Percentiles rank a stretch among this genome's conserved stretches.
These are phyloP conservation scores for Neopipo cinnamomea DNA, from an alignment of 2,113 vertebrate genomes.

Conservation along the genomic window DNA sequence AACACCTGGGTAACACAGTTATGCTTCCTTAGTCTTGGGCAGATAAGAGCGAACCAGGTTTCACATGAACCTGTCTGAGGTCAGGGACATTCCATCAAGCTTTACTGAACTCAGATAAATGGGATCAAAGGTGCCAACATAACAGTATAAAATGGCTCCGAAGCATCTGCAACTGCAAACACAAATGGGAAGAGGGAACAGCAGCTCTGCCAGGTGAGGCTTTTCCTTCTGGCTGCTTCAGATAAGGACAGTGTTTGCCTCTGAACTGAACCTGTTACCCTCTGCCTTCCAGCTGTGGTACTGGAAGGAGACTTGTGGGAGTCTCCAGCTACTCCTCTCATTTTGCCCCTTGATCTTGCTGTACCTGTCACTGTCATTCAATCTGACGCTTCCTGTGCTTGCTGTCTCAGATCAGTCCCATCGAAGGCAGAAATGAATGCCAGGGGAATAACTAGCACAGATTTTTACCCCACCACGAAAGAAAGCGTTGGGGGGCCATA, in stretches of 20 bases:
- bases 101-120: constrained; percentile 23
- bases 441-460: neutral
- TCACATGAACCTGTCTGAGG: neutral
- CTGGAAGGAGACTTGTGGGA: neutral
- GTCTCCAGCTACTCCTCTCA: neutral
- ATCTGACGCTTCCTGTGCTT: neutral
- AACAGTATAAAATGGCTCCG: neutral
- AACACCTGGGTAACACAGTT: neutral
- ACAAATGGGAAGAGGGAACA: neutral
- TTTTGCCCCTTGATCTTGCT: neutral
- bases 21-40: neutral
- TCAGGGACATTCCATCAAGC: neutral
- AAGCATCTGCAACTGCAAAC: constrained; percentile 4
- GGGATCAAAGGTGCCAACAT: constrained; percentile 34
- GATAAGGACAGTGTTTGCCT: neutral
- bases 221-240: neutral
- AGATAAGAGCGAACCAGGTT: constrained; percentile 20
- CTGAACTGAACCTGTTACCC: neutral
- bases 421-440: neutral
- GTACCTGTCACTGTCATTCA: neutral
- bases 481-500: neutral
- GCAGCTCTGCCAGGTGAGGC: neutral
- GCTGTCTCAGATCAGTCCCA: neutral
- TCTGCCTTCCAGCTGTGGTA: neutral
- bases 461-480: neutral